Evolutionary conservation across 2,797 vertebrate species (phyloP).

Genomic region (Scolopax bukidnonensis): DNA sequence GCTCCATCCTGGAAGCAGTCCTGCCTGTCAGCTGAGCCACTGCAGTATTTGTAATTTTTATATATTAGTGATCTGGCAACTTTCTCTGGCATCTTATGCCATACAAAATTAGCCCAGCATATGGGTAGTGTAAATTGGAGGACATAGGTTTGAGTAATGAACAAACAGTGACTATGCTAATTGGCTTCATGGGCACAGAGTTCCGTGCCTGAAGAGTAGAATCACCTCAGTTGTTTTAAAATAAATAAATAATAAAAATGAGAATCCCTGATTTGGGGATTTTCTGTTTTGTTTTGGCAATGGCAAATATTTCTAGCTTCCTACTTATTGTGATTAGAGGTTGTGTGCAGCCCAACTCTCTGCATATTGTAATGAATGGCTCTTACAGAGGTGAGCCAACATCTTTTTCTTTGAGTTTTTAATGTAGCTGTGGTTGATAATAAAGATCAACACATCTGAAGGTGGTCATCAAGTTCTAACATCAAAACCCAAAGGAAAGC

Average conservation of each 20-base stretch:
- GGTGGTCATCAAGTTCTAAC: conserved; percentile 12
- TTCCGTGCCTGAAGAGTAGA: not conserved
- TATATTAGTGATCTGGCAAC: conserved; percentile 50
- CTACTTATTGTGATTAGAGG: not conserved
- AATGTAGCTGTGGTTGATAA: not conserved
- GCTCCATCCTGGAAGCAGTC: conserved; percentile 31
- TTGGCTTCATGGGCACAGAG: not conserved
- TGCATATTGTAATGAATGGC: not conserved
- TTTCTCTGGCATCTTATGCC: conserved; percentile 24
- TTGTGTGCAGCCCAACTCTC: not conserved
- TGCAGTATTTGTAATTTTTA: conserved; percentile 48
- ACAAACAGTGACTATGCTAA: conserved; percentile 34
- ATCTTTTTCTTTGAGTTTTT: not conserved
- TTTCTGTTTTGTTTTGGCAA: not conserved
- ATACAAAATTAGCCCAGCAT: conserved; percentile 33
- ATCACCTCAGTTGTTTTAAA: not conserved
- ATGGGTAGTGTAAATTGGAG: conserved; percentile 35
- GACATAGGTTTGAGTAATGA: conserved; percentile 47
- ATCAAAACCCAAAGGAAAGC: conserved; percentile 4
- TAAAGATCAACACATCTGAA: not conserved
- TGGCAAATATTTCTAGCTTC: not conserved
- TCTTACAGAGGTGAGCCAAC: not conserved
- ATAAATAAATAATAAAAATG: not conserved
- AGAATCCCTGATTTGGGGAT: not conserved
- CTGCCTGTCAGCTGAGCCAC: conserved; percentile 37